Evolutionary conservation across 37 sponge, comb jelly and placozoan species (phyloP), one percentile per base, ranked within the genome.

Genomic region (Theonella swinhoei): DNA sequence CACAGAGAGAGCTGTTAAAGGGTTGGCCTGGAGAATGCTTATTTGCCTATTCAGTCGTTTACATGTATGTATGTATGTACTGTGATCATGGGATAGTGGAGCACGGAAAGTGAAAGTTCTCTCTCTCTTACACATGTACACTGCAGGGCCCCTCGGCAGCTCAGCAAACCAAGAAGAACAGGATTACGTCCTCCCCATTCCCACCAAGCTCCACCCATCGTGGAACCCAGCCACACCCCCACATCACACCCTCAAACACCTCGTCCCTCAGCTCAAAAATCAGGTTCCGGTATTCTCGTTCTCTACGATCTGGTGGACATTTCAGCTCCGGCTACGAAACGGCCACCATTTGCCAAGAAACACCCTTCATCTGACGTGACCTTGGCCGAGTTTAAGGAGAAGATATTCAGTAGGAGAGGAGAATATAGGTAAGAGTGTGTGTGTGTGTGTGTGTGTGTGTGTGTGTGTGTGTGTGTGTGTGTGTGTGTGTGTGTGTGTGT

Each of bases 321-420:
- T 35, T 63, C 74, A 0, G 84, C 85, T 9, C 90, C 85, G 4
- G 73, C 38, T 38, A 22, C 72, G 31, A 69, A 69, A 23, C 22
- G 38, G 37, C 1, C 68, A 24, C 54, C 54, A 14, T 70, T 72
- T 62, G 82, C 70, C 3, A 80, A 81, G 70, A n/a, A 77, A 59
- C 39, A 70, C 23, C 35, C 32, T 1, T 26, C 64, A n/a, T 3
- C 43, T 66, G 59, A 75, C 22, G 47, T 92, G 77, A 92, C 92
- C 19, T 72, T 92, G 65, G 70, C 77, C 30, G 85, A 83, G 30
- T 92, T 92, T 77, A 92, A 92, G 65, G 92, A 88, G 58, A 79
- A 80, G n/a, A 73, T 93, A 5, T 93, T 93, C 77, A 67, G 68
- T 42, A 88, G 89, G 43, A 84, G 73, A 68, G 93, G 89, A 70